Evolutionary conservation across 1,140 invertebrate species (phyloP), one percentile per base, ranked within the genome.

Genomic region (Panagrolaimus sp.): DNA sequence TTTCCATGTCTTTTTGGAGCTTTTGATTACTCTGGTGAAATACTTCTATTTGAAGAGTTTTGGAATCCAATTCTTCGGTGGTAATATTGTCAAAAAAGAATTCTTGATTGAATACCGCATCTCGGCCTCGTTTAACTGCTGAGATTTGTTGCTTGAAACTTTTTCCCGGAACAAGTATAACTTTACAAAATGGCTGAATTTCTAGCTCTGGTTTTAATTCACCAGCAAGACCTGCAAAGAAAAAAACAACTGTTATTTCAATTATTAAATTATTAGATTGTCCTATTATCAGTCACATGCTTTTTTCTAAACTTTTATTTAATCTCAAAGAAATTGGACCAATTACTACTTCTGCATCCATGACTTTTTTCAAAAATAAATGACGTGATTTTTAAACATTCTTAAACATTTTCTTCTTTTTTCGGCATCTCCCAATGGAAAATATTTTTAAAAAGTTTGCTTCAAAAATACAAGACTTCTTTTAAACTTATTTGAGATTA

Each of bases 61-160:
- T 83, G 27, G 63, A 66, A 45, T 83, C 79, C 14, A 82, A 43
- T 16, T 82, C 80, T 63, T 83, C 81, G 14, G 63, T 68, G 9
- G 73, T 57, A 38, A 82, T 66, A 63, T 72, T 71, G 69, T 82
- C 80, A 68, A 82, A 82, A 69, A 82, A 82, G 65, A 82, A 82
- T 72, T 82, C 80, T 78, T 83, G 79, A 67, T 82, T 82, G 65
- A 78, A 82, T 27, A 82, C 78, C n/a, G 74, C 78, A 70, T 82
- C 74, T 5, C 80, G 23, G 13, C 81, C 81, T 44, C 80, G 51
- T 65, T 82, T 82, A 11, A 83, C 76, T 42, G 79, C 74, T 38
- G 73, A 71, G 8, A 45, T 45, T 63, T 79, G 74, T 67, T 80
- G 71, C 44, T 82, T 79, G 31, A 72, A 74, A 44, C 65, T 47